Percentiles rank a stretch among this genome's conserved stretches.
Evolutionary conservation across 2,797 vertebrate species (phyloP).

Genomic region (Rhabdophis nuchalis): DNA sequence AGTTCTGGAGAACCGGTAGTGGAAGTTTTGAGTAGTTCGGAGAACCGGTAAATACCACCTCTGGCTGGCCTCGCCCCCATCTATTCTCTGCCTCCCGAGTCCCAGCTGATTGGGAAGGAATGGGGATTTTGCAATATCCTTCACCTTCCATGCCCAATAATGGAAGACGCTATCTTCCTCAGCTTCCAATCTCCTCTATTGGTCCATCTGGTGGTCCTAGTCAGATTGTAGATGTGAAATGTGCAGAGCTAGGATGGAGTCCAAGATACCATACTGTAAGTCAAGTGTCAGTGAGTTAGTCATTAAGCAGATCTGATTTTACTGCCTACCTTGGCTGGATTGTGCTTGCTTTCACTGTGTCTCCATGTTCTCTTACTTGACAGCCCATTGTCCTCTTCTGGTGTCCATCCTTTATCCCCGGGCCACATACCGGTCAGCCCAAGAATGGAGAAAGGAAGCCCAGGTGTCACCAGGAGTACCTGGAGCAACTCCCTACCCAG

Average conservation of each 20-base stretch:
- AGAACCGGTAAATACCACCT: too few species aligned
- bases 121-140: too few species aligned
- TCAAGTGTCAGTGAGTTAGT: background rate
- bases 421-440: background rate
- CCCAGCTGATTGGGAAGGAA: too few species aligned
- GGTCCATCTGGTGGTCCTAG: too few species aligned
- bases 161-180: too few species aligned
- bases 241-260: background rate
- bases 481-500: background rate
- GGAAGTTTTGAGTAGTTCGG: too few species aligned
- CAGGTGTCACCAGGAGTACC: constrained; percentile 48
- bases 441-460: constrained; percentile 46
- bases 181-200: too few species aligned
- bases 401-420: background rate
- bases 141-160: too few species aligned
- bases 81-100: too few species aligned
- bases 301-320: background rate
- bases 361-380: constrained; percentile 9
- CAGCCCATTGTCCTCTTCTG: background rate
- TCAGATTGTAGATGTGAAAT: background rate
- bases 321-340: background rate
- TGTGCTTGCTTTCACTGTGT: background rate
- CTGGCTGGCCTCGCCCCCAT: too few species aligned
- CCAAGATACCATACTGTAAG: background rate
- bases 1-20: too few species aligned